Percentiles rank a stretch among this genome's conserved stretches.
phyloP scores from a whole-genome alignment of 2,113 vertebrate species.

The Gallinago media region DNA sequence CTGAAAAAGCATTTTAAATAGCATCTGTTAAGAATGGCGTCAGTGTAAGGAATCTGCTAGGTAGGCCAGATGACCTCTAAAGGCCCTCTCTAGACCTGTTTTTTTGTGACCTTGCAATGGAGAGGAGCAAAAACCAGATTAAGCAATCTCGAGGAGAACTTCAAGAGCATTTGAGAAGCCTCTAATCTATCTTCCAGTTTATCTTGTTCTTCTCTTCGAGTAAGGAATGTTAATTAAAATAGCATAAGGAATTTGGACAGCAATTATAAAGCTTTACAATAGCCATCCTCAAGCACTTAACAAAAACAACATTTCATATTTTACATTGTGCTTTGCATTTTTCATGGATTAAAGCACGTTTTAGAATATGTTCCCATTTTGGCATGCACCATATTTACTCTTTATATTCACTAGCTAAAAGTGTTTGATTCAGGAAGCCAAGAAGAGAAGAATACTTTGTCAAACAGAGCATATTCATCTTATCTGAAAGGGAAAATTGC shows the following conservation, averaged over 20 bases:
- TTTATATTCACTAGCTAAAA: background rate
- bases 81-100: background rate
- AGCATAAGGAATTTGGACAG: background rate
- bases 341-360: background rate
- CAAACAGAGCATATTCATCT: background rate
- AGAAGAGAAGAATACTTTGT: background rate
- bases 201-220: background rate
- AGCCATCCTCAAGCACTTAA: background rate
- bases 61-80: background rate
- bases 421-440: background rate
- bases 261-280: background rate
- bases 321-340: background rate
- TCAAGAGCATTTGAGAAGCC: background rate
- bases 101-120: background rate
- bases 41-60: background rate
- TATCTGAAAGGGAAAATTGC: background rate
- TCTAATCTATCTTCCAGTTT: constrained; percentile 13
- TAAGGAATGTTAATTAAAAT: constrained; percentile 4
- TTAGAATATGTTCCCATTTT: background rate
- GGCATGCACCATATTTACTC: background rate
- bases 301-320: background rate
- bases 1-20: background rate
- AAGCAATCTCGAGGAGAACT: background rate
- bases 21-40: background rate
- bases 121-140: background rate